A percentile compares a stretch with the other conserved stretches of the same genome.
Evolutionary conservation across 2,888 invertebrate species (phyloP).

Genomic region (Dorcus parallelipipedus): DNA sequence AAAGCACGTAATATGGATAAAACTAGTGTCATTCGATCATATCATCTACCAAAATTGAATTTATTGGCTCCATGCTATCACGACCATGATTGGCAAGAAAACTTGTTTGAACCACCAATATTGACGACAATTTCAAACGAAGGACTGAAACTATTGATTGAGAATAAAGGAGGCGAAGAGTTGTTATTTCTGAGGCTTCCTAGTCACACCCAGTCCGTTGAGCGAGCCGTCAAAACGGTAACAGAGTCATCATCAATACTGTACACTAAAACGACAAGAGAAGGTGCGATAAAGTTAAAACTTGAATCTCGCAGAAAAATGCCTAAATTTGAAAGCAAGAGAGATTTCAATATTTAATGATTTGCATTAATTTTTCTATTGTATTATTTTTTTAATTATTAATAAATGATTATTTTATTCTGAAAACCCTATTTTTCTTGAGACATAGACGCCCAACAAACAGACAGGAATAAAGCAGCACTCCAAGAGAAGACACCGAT

Average conservation of each 20-base stretch:
- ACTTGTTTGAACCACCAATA: neutral
- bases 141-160: neutral
- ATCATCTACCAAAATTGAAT: neutral
- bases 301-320: neutral
- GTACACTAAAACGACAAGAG: neutral
- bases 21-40: too few relatives aligned
- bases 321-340: neutral
- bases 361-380: neutral
- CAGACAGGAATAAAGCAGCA: too few relatives aligned
- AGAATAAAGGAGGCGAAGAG: neutral
- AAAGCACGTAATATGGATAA: neutral
- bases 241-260: neutral
- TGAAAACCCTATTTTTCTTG: too few relatives aligned
- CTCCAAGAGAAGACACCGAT: too few relatives aligned
- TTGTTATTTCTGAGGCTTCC: neutral
- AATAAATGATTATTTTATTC: too few relatives aligned
- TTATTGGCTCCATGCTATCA: neutral
- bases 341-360: neutral
- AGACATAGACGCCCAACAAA: too few relatives aligned
- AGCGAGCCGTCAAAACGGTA: neutral
- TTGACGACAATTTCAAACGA: constrained; percentile 1
- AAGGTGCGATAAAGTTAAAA: neutral
- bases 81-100: neutral
- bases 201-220: neutral
- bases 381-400: neutral